Conservation (phyloP, 1,140 invertebrate genomes). For the Condylostylus longicornis region DNA sequence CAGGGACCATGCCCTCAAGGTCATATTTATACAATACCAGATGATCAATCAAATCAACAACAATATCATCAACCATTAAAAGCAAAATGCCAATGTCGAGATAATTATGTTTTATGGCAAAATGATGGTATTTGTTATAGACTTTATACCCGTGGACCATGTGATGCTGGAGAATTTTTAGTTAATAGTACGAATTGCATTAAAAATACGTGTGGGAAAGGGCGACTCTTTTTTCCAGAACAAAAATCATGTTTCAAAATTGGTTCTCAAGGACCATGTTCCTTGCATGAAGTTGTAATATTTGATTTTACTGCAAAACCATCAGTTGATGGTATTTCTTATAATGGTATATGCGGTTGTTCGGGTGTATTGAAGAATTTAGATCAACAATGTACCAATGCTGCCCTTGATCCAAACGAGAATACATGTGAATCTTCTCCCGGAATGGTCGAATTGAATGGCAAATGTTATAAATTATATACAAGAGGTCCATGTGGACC, state of each 20-base stretch:
- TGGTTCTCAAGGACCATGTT: constrained; percentile 55
- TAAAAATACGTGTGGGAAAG: constrained; percentile 50
- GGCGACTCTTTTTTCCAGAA: constrained; percentile 55
- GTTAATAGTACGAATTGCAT: constrained; percentile 42
- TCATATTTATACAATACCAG: constrained; percentile 44
- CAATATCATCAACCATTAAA: constrained; percentile 32
- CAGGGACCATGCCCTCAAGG: constrained; percentile 54
- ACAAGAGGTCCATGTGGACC: constrained; percentile 54
- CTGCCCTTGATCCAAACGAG: constrained; percentile 20
- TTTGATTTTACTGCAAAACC: constrained; percentile 61
- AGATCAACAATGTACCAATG: constrained; percentile 24
- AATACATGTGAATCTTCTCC: constrained; percentile 40
- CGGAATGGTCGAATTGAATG: constrained; percentile 43
- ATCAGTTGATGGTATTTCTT: constrained; percentile 61
- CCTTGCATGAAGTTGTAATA: constrained; percentile 49
- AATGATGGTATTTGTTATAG: constrained; percentile 54
- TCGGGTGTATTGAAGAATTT: constrained; percentile 31
- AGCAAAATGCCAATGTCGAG: constrained; percentile 47
- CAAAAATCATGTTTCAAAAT: constrained; percentile 58
- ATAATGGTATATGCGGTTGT: constrained; percentile 63
- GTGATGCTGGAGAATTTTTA: constrained; percentile 47
- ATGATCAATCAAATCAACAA: constrained; percentile 7
- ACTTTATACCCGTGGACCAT: constrained; percentile 60
- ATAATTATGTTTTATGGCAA: constrained; percentile 47
- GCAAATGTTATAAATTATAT: constrained; percentile 53